Evolutionary conservation across 2,888 invertebrate genomes (phyloP), one percentile per base, ranked within the genome.

Genomic region (Phaedon cochleariae): DNA sequence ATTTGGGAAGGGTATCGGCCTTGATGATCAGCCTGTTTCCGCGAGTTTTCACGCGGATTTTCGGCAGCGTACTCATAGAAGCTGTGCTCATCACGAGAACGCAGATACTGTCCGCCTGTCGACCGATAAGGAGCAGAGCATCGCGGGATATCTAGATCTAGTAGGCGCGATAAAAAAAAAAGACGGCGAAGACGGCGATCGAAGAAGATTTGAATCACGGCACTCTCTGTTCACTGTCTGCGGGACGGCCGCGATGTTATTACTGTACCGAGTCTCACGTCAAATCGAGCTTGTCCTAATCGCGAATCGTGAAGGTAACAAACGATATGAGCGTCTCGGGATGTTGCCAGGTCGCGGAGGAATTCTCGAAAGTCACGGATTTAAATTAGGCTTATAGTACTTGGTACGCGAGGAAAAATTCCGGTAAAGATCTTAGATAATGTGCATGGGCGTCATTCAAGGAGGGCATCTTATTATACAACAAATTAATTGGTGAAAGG

Each of bases 11-110:
- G 31, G 78, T 76, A 29, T 77, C 76, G 3, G 77, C 73, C 57
- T 73, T 77, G 17, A 80, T 78, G 59, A 78, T 76, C 26, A 83
- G 73, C 65, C 73, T 78, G 52, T 74, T 76, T 45, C 78, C 78
- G 31, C 79, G 77, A 26, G 79, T 75, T 72, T 80, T 82, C n/a
- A 83, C 78, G 26, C 80, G 79, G 63, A 83, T 79, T 73, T 77
- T 82, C 69, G 83, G 82, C 64, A 83, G 75, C 22, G 81, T 80
- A 67, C 77, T 80, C 79, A 78, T 80, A 60, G n/a, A n/a, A n/a
- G n/a, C 72, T 73, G 20, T 21, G 12, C 46, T 21, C 45, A 34
- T 12, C 31, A n/a, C 15, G 34, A 34, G n/a, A 34, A 52, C 53
- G 20, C 37, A 34, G 45, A 58, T 41, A 48, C 34, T 51, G 29